Evolutionary conservation across 2,888 invertebrate genomes (phyloP).

Genomic region (Dicycla oo): DNA sequence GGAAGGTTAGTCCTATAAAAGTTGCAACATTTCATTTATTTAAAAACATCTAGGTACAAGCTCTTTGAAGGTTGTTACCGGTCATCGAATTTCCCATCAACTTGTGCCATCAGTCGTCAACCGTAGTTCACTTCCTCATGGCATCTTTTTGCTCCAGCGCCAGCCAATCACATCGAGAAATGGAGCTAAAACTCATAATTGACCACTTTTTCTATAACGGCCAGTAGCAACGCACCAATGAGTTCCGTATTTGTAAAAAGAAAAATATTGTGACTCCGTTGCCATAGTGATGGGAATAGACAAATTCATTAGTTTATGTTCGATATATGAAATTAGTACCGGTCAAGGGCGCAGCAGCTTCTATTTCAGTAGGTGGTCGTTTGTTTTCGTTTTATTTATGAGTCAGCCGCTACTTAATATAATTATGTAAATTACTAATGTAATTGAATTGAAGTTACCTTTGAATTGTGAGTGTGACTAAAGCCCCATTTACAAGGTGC

Average conservation of each 20-base stretch:
- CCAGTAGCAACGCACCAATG: constrained; percentile 54
- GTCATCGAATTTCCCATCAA: constrained; percentile 68
- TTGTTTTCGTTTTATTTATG: constrained; percentile 20
- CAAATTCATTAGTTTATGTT: constrained; percentile 16
- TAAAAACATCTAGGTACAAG: background rate
- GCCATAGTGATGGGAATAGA: constrained; percentile 27
- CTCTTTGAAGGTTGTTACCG: constrained; percentile 27
- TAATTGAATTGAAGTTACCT: constrained; percentile 26
- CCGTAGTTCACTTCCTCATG: constrained; percentile 77
- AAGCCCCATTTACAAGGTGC: too few species aligned
- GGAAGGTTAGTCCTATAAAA: background rate
- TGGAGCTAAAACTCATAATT: constrained; percentile 83
- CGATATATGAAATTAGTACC: background rate
- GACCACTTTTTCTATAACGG: constrained; percentile 72
- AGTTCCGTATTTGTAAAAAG: constrained; percentile 74
- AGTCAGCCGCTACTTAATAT: constrained; percentile 1
- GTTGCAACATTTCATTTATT: background rate
- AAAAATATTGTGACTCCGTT: constrained; percentile 56
- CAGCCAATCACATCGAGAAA: constrained; percentile 80
- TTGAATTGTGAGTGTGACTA: constrained; percentile 7
- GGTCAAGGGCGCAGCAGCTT: background rate
- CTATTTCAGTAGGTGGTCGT: constrained; percentile 9
- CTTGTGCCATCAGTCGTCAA: constrained; percentile 75
- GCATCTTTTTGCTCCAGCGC: constrained; percentile 74
- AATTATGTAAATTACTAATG: constrained; percentile 3